phyloP scores from a whole-genome alignment of 2,888 invertebrate genomes.

The Pedicia rivosa region DNA sequence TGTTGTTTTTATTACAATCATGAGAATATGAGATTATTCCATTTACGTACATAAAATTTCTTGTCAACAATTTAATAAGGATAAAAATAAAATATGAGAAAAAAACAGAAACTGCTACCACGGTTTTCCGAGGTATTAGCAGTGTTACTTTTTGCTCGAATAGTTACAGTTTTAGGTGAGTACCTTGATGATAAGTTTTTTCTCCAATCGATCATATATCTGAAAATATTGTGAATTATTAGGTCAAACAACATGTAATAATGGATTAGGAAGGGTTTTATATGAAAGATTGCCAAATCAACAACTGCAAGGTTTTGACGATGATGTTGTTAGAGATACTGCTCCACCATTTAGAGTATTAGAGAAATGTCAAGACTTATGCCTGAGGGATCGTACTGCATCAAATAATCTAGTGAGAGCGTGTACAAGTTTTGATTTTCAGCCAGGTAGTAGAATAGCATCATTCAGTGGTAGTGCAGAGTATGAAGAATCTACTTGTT shows the following conservation, averaged over 20 bases:
- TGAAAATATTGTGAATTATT: no score
- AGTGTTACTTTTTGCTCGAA: conserved; percentile 9
- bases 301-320: conserved; percentile 77
- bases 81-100: conserved; percentile 7
- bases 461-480: conserved; percentile 68
- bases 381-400: conserved; percentile 58
- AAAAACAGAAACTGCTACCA: conserved; percentile 8
- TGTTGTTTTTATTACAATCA: background rate
- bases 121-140: conserved; percentile 5
- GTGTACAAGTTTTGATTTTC: conserved; percentile 81
- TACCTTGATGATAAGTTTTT: no score
- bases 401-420: conserved; percentile 69
- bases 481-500: conserved; percentile 79
- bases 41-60: background rate
- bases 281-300: conserved; percentile 81
- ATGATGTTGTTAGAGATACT: conserved; percentile 72
- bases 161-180: conserved; percentile 11
- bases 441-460: conserved; percentile 72
- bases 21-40: background rate
- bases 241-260: conserved; percentile 76
- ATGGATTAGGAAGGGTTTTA: conserved; percentile 73
- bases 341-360: conserved; percentile 74
- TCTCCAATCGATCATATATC: no score
- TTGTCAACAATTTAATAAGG: background rate
- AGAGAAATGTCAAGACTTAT: conserved; percentile 78